phyloP scores from a whole-genome alignment of 2,888 invertebrate species.

The Mylabris sibirica region DNA sequence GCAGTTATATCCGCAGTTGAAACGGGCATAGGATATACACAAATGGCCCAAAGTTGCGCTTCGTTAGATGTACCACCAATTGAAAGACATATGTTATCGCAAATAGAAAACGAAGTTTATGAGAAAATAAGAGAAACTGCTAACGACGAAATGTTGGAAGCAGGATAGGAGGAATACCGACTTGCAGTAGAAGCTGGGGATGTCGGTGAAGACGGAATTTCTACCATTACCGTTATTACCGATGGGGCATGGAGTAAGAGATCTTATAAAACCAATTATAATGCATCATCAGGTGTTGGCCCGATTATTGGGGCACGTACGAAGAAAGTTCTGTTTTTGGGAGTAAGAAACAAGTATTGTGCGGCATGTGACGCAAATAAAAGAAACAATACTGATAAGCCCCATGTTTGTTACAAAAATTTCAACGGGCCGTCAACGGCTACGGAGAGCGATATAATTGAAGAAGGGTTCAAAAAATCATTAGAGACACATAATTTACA shows the following conservation, averaged over 20 bases:
- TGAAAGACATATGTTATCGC: no score
- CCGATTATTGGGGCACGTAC: constrained; percentile 26
- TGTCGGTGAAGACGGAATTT: constrained; percentile 31
- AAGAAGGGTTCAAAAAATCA: constrained; percentile 30
- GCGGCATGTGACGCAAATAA: constrained; percentile 13
- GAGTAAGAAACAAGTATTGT: constrained; percentile 36
- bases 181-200: constrained; percentile 35
- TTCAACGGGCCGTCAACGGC: constrained; percentile 30
- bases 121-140: constrained; percentile 17
- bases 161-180: constrained; percentile 21
- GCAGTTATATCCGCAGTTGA: no score
- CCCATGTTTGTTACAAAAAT: constrained; percentile 36
- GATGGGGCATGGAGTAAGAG: constrained; percentile 32
- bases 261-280: constrained; percentile 30
- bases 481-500: constrained; percentile 26
- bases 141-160: constrained; percentile 14
- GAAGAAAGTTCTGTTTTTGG: constrained; percentile 31
- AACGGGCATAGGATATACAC: neutral
- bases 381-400: constrained; percentile 15
- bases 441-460: constrained; percentile 34
- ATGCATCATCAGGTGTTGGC: constrained; percentile 20
- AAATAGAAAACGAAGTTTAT: neutral
- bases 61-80: constrained; percentile 20
- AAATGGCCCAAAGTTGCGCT: constrained; percentile 13
- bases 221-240: constrained; percentile 36